Percentiles rank a stretch among this genome's conserved stretches.
Evolutionary conservation across 2,113 vertebrate genomes (phyloP).

Genomic region (Phalacrocorax aristotelis): DNA sequence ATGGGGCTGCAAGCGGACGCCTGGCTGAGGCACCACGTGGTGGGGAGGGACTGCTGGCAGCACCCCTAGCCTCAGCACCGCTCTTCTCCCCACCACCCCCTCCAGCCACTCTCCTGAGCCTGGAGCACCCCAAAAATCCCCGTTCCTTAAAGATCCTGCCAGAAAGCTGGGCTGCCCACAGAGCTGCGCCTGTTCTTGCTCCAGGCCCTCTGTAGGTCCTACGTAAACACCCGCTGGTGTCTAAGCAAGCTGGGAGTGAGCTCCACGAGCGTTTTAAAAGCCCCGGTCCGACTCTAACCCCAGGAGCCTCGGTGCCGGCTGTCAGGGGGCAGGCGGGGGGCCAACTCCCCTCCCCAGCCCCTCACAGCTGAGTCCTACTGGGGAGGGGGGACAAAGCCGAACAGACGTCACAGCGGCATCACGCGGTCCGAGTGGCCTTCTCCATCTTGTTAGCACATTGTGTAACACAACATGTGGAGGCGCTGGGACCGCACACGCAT

Average conservation of each 20-base stretch:
- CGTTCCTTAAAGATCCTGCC: neutral
- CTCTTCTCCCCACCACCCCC: neutral
- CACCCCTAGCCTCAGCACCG: fast-evolving
- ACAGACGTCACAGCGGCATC: slow-evolving; percentile 57
- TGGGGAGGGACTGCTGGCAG: neutral
- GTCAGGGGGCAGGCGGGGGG: neutral
- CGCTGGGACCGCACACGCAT: slow-evolving; percentile 54
- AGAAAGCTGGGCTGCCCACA: fast-evolving
- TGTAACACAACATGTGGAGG: slow-evolving; percentile 58
- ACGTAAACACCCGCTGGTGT: neutral
- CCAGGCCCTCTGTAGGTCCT: neutral
- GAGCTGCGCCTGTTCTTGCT: neutral
- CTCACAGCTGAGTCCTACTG: neutral
- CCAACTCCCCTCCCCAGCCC: neutral
- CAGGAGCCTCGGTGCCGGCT: neutral
- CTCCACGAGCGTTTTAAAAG: neutral
- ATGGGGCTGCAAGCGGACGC: fast-evolving
- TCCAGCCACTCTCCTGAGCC: neutral
- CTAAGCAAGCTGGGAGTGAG: fast-evolving
- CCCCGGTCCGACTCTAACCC: neutral
- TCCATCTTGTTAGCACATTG: slow-evolving; percentile 70
- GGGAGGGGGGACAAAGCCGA: neutral
- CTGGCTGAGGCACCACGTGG: fast-evolving
- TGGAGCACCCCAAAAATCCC: neutral
- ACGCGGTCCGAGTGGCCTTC: slow-evolving; percentile 29